Conservation (phyloP, 1,140 invertebrate species). For the Drosophila leontia region DNA sequence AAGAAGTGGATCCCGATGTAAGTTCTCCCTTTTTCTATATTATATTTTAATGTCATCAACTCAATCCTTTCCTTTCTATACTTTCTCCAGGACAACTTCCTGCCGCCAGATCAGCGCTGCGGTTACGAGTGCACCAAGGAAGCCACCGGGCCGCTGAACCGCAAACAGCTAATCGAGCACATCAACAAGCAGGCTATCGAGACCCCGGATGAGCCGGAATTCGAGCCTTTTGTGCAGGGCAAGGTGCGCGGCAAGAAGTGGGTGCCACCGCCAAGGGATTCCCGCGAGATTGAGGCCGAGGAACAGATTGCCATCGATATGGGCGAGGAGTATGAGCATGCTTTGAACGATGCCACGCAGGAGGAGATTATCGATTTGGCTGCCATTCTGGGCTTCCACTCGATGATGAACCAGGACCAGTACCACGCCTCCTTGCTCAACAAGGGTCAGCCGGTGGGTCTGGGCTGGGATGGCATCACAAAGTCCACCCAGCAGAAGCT, state of each 20-base stretch:
- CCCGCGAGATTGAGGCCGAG: slow-evolving; percentile 92
- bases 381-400: slow-evolving; percentile 99
- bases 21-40: slow-evolving; percentile 84
- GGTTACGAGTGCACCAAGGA: slow-evolving; percentile 98
- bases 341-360: slow-evolving; percentile 95
- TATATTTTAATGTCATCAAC: too few species aligned
- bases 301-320: slow-evolving; percentile 96
- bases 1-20: slow-evolving; percentile 99
- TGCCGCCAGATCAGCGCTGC: slow-evolving; percentile 97
- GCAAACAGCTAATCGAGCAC: slow-evolving; percentile 98
- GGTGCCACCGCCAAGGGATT: slow-evolving; percentile 94
- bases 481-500: slow-evolving; percentile 97
- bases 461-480: slow-evolving; percentile 97
- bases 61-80: slow-evolving; percentile 39
- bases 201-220: slow-evolving; percentile 98
- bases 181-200: slow-evolving; percentile 98
- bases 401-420: slow-evolving; percentile 99
- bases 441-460: slow-evolving; percentile 94
- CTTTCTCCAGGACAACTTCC: slow-evolving; percentile 94
- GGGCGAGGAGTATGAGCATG: slow-evolving; percentile 97
- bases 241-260: slow-evolving; percentile 97
- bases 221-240: slow-evolving; percentile 96
- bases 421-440: slow-evolving; percentile 98
- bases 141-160: slow-evolving; percentile 97
- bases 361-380: slow-evolving; percentile 99